A percentile compares a stretch with the other conserved stretches of the same genome.
Evolutionary conservation across 1,140 invertebrate species (phyloP).

Genomic region (Euschistus heros): DNA sequence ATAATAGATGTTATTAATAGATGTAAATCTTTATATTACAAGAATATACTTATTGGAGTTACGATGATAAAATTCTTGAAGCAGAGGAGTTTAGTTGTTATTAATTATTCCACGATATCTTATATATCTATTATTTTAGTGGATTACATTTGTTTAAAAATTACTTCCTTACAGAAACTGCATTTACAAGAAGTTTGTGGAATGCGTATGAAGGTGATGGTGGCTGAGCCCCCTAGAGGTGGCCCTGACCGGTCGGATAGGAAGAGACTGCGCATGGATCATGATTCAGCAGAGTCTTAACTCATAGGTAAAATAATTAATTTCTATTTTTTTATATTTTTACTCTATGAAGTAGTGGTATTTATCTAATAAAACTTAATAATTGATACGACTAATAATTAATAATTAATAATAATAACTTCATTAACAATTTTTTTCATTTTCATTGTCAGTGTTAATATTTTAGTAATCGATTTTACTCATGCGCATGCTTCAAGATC

Average conservation of each 20-base stretch:
- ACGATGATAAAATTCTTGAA: too few species aligned
- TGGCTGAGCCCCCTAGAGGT: conserved; percentile 67
- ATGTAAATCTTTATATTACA: too few species aligned
- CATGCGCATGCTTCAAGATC: too few species aligned
- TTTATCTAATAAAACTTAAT: not conserved
- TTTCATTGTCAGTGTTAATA: not conserved
- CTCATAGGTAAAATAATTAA: not conserved
- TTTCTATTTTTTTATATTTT: not conserved
- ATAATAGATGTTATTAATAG: too few species aligned
- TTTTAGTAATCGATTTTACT: not conserved
- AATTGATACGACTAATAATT: not conserved
- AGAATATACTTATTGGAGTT: too few species aligned
- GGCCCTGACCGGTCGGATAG: conserved; percentile 35
- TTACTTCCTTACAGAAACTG: conserved; percentile 40
- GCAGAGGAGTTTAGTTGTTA: not conserved
- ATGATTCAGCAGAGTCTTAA: conserved; percentile 30
- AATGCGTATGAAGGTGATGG: conserved; percentile 72
- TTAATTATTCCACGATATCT: too few species aligned
- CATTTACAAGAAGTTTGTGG: conserved; percentile 78
- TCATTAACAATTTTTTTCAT: not conserved
- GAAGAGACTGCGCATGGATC: conserved; percentile 44
- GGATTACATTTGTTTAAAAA: not conserved
- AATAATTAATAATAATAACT: not conserved
- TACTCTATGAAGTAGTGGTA: not conserved
- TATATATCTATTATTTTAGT: too few species aligned